Conservation (phyloP, 2,888 invertebrate species). For the Parelbella ahira region DNA sequence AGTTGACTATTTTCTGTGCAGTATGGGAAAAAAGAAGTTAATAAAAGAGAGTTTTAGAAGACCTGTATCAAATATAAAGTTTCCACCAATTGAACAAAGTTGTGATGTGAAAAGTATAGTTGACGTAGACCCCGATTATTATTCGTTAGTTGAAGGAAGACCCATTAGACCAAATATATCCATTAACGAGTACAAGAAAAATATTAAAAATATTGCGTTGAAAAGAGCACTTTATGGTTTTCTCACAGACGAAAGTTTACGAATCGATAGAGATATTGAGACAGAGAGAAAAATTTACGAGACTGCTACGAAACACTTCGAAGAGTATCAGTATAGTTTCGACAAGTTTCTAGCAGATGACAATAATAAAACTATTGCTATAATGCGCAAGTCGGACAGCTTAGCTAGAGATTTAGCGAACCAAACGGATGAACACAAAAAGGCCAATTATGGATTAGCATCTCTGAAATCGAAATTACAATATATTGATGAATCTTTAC, state of each 20-base stretch:
- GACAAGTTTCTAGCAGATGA: slow-evolving; percentile 70
- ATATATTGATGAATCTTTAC: slow-evolving; percentile 63
- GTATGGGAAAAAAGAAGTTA: slow-evolving; percentile 43
- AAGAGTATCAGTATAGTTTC: slow-evolving; percentile 67
- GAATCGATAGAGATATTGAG: slow-evolving; percentile 64
- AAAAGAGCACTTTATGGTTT: slow-evolving; percentile 62
- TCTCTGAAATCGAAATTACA: slow-evolving; percentile 66
- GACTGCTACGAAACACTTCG: slow-evolving; percentile 59
- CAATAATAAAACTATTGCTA: slow-evolving; percentile 66
- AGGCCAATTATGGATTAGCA: slow-evolving; percentile 61
- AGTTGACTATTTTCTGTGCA: neutral
- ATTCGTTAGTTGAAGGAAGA: slow-evolving; percentile 80
- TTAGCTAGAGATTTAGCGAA: slow-evolving; percentile 59
- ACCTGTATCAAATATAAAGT: slow-evolving; percentile 52
- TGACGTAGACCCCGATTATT: slow-evolving; percentile 84
- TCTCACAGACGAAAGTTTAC: slow-evolving; percentile 62
- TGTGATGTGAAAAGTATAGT: slow-evolving; percentile 66
- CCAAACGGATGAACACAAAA: slow-evolving; percentile 62
- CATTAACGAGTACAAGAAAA: slow-evolving; percentile 75
- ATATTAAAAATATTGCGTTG: slow-evolving; percentile 65
- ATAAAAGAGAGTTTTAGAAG: slow-evolving; percentile 44
- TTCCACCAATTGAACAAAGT: slow-evolving; percentile 58
- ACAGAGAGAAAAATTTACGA: slow-evolving; percentile 57
- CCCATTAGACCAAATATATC: slow-evolving; percentile 79
- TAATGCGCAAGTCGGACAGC: slow-evolving; percentile 69